Percentiles rank a stretch among this genome's conserved stretches.
phyloP scores from a whole-genome alignment of 2,888 invertebrate genomes.

The Trichogramma evanescens region DNA sequence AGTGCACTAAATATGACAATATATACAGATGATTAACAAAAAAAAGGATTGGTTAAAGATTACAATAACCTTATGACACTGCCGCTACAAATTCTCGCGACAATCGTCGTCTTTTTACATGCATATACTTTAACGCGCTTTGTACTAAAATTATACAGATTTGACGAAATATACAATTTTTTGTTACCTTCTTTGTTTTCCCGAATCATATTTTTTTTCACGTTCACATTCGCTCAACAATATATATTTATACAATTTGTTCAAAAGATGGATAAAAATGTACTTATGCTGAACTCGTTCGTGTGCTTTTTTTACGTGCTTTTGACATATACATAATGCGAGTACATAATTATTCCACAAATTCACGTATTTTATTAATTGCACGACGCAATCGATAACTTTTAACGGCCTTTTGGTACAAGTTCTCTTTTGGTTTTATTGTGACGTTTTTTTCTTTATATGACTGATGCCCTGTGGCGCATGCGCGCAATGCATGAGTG shows the following conservation, averaged over 20 bases:
- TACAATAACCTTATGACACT: conserved; percentile 19
- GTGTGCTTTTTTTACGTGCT: too few relatives aligned
- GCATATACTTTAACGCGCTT: conserved; percentile 31
- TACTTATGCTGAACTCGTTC: too few relatives aligned
- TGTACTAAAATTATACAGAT: conserved; percentile 40
- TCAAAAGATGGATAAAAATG: too few relatives aligned
- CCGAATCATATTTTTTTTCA: not conserved
- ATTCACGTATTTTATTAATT: too few relatives aligned
- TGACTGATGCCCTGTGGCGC: conserved; percentile 28
- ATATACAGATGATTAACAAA: conserved; percentile 47
- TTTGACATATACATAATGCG: too few relatives aligned
- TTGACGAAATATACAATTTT: conserved; percentile 23
- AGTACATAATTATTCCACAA: too few relatives aligned
- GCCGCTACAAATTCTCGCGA: conserved; percentile 7
- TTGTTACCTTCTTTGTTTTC: not conserved
- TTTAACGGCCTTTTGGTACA: conserved; percentile 28
- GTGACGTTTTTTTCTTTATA: conserved; percentile 27
- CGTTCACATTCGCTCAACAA: not conserved
- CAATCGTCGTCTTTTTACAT: conserved; percentile 26
- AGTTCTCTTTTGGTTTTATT: conserved; percentile 32
- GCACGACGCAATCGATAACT: conserved; percentile 7
- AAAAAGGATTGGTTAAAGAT: conserved; percentile 26
- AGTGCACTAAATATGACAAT: conserved; percentile 45
- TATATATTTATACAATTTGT: not conserved
- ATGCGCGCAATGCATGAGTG: conserved; percentile 5